phyloP scores from a whole-genome alignment of 2,888 invertebrate species.

The Callyntrura guangdongensis region DNA sequence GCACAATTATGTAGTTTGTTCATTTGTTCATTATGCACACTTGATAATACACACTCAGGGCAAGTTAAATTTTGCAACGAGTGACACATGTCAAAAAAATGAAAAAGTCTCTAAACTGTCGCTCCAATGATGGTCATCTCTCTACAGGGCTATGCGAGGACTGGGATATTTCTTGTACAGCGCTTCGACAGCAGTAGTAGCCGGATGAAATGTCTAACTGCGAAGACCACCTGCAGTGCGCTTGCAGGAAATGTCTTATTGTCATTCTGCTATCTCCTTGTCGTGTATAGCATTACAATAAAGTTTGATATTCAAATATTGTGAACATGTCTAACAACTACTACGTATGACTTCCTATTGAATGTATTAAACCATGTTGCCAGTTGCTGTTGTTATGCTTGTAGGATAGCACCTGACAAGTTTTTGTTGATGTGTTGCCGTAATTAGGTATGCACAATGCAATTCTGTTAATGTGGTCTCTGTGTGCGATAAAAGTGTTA shows the following conservation, averaged over 20 bases:
- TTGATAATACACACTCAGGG: not conserved
- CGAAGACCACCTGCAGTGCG: constrained; percentile 61
- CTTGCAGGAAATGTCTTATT: constrained; percentile 61
- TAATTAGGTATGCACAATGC: too few species aligned
- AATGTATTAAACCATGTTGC: too few species aligned
- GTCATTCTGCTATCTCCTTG: constrained; percentile 41
- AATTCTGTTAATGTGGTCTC: too few species aligned
- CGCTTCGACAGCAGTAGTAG: not conserved
- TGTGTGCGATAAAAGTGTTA: too few species aligned
- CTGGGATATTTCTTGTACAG: not conserved
- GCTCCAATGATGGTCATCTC: constrained; percentile 49
- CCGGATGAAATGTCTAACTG: constrained; percentile 51
- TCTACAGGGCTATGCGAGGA: too few species aligned
- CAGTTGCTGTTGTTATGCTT: too few species aligned
- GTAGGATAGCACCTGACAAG: too few species aligned
- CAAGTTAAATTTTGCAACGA: constrained; percentile 30
- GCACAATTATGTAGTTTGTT: not conserved
- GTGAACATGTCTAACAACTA: not conserved
- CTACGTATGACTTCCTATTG: too few species aligned
- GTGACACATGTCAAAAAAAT: constrained; percentile 42
- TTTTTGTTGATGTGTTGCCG: too few species aligned
- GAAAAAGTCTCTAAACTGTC: not conserved
- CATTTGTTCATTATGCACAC: not conserved
- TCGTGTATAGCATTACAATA: constrained; percentile 29
- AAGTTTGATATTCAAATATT: constrained; percentile 30